A percentile compares a stretch with the other conserved stretches of the same genome.
These are phyloP conservation scores for Morpho helenor DNA, from an alignment of 2,888 invertebrate species.

Conservation along the genomic window DNA sequence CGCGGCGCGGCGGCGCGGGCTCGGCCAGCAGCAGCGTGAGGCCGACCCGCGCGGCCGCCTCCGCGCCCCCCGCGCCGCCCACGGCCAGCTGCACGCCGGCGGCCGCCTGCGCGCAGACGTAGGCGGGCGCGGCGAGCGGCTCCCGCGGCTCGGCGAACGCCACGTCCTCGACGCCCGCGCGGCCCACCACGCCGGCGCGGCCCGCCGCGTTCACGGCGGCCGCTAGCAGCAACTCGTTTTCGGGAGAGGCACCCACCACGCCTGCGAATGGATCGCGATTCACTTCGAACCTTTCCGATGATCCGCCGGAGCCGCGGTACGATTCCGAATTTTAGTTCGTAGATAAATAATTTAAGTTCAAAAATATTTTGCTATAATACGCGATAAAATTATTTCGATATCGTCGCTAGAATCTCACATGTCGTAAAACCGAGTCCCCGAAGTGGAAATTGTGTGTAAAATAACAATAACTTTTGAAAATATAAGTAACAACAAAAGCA, in stretches of 20 bases:
- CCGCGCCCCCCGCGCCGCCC: constrained; percentile 19
- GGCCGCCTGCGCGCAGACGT: constrained; percentile 23
- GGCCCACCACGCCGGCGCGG: constrained; percentile 11
- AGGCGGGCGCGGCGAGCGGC: constrained; percentile 25
- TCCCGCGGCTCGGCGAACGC: constrained; percentile 23
- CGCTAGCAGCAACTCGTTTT: constrained; percentile 24
- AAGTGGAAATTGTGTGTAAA: too few species aligned
- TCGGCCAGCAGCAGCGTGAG: constrained; percentile 31
- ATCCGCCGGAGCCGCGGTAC: too few species aligned
- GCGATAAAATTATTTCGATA: too few species aligned
- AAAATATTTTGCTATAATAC: too few species aligned
- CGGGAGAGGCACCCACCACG: constrained; percentile 25
- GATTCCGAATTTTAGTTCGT: too few species aligned
- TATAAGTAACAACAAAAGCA: too few species aligned
- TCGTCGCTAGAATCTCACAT: too few species aligned
- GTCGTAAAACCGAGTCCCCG: too few species aligned
- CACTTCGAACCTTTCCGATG: too few species aligned
- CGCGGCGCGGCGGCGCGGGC: constrained; percentile 26
- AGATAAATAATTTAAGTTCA: too few species aligned
- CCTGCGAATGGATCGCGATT: constrained; percentile 8
- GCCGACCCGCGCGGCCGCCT: constrained; percentile 29
- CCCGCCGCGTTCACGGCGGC: constrained; percentile 29
- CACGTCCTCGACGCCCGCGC: constrained; percentile 21
- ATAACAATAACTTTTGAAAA: too few species aligned
- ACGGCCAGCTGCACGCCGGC: constrained; percentile 24